phyloP scores from a whole-genome alignment of 2,797 vertebrate genomes.

The Micromesistius poutassou region DNA sequence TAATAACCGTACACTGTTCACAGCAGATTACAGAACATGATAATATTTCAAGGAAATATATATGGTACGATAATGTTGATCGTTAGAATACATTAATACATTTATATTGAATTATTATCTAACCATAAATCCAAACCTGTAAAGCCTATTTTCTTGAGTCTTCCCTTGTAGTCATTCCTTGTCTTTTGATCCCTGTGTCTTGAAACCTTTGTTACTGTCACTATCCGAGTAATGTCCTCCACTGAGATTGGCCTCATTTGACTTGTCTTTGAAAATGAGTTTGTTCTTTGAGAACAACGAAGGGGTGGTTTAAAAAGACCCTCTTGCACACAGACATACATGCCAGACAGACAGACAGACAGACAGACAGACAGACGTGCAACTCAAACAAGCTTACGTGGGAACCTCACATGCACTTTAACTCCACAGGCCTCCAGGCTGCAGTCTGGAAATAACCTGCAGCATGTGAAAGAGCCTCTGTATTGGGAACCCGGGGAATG shows the following conservation, averaged over 20 bases:
- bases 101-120: neutral
- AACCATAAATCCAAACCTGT: slow-evolving; percentile 9
- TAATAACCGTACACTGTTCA: neutral
- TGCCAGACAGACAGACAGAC: neutral
- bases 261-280: slow-evolving; percentile 38
- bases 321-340: slow-evolving; percentile 4
- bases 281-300: slow-evolving; percentile 28
- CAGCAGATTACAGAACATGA: neutral
- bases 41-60: neutral
- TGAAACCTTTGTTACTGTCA: slow-evolving; percentile 22
- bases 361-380: neutral
- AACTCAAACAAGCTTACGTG: slow-evolving; percentile 5
- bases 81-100: neutral
- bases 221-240: slow-evolving; percentile 15
- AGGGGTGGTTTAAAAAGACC: slow-evolving; percentile 15
- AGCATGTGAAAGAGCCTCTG: neutral
- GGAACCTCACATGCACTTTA: neutral
- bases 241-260: slow-evolving; percentile 34
- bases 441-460: neutral
- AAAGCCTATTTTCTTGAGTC: slow-evolving; percentile 11
- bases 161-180: slow-evolving; percentile 28
- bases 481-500: slow-evolving; percentile 21
- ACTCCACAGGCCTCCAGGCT: neutral
- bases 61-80: neutral
- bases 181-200: slow-evolving; percentile 13